These are phyloP conservation scores for Tenthredo amoena DNA, from an alignment of 2,888 invertebrate genomes.

Conservation along the genomic window DNA sequence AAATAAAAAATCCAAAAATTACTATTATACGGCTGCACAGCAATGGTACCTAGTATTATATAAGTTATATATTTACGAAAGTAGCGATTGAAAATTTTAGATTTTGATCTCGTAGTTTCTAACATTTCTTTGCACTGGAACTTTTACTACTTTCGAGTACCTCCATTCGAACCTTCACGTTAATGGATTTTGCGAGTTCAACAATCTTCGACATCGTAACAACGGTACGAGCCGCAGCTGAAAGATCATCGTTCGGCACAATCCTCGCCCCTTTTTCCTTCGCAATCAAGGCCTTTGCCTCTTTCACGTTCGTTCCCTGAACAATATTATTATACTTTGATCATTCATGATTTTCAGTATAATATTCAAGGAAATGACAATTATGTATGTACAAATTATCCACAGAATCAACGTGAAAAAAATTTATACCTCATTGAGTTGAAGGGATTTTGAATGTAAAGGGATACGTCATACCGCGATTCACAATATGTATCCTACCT, in stretches of 20 bases:
- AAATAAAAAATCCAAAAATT: not conserved
- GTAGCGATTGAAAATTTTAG: not conserved
- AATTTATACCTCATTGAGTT: not conserved
- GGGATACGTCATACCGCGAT: not conserved
- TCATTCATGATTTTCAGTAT: no score
- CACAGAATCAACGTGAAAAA: not conserved
- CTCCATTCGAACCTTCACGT: constrained; percentile 62
- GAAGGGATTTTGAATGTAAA: not conserved
- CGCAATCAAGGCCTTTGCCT: constrained; percentile 62
- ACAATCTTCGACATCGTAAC: constrained; percentile 64
- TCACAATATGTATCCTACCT: constrained; percentile 70
- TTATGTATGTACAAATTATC: no score
- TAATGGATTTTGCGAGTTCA: constrained; percentile 59
- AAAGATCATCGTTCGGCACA: constrained; percentile 65
- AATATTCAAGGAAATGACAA: not conserved
- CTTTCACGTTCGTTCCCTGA: constrained; percentile 85
- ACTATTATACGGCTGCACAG: not conserved
- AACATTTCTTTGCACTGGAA: constrained; percentile 9
- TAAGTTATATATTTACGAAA: not conserved
- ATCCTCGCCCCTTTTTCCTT: constrained; percentile 64
- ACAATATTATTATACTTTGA: constrained; percentile 20
- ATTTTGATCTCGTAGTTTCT: not conserved
- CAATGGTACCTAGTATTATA: not conserved
- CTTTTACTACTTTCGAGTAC: constrained; percentile 54
- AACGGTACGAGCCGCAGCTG: constrained; percentile 62